phyloP scores from a whole-genome alignment of 2,113 vertebrate species.

The Dolichallabes microphthalmus region DNA sequence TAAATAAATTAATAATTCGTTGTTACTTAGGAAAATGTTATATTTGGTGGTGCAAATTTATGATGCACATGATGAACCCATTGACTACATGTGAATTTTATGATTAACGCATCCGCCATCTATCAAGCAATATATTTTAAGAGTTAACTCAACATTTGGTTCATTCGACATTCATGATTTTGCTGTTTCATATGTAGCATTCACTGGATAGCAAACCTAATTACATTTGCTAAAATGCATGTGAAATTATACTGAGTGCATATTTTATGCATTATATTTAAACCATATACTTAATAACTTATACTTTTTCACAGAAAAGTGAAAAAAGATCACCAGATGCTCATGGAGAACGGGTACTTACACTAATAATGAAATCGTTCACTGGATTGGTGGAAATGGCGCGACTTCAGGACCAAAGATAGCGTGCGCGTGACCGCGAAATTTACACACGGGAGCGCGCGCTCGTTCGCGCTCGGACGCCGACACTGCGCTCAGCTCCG shows the following conservation, averaged over 20 bases:
- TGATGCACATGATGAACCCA: background rate
- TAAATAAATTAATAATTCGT: background rate
- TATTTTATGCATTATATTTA: background rate
- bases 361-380: background rate
- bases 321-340: background rate
- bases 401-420: slow-evolving; percentile 46
- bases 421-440: slow-evolving; percentile 36
- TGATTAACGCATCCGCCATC: background rate
- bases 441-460: slow-evolving; percentile 42
- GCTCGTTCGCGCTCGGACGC: slow-evolving; percentile 35
- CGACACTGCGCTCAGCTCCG: slow-evolving; percentile 55
- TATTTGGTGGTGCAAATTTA: background rate
- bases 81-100: background rate
- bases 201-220: background rate
- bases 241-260: background rate
- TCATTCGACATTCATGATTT: background rate
- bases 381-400: background rate
- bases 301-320: background rate
- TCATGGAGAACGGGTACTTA: background rate
- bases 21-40: background rate
- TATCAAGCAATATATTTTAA: background rate
- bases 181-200: background rate
- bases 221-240: background rate
- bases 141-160: background rate
- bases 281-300: background rate